These are phyloP conservation scores for Acanthaster planci DNA, from an alignment of 35 echinoderm and acorn worm genomes.

Conservation along the genomic window DNA sequence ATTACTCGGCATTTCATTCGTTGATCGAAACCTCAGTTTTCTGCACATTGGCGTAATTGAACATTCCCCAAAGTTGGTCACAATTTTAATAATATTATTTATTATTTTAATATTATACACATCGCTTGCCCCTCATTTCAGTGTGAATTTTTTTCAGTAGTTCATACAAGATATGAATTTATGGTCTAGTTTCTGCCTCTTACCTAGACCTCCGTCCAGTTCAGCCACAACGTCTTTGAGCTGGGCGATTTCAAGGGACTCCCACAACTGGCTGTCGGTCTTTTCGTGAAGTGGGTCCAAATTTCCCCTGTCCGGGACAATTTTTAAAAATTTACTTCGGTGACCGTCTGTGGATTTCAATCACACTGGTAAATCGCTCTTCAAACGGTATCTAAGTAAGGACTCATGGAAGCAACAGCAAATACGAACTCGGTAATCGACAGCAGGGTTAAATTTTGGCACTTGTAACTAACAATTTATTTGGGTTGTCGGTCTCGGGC, in stretches of 20 bases:
- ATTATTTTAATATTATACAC: no score
- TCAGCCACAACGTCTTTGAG: conserved; percentile 72
- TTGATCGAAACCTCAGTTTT: neutral
- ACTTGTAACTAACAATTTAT: neutral
- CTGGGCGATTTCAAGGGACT: conserved; percentile 79
- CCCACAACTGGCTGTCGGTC: conserved; percentile 66
- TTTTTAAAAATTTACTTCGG: neutral
- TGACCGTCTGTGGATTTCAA: neutral
- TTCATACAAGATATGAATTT: no score
- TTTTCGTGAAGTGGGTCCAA: conserved; percentile 75
- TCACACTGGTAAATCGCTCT: neutral
- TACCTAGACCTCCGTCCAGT: conserved; percentile 68
- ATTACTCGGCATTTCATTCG: neutral
- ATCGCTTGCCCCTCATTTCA: no score
- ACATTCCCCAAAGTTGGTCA: neutral
- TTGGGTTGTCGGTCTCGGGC: neutral
- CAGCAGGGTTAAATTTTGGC: neutral
- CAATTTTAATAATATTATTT: neutral
- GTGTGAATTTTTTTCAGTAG: no score
- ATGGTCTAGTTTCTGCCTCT: neutral
- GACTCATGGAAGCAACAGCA: neutral
- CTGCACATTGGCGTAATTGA: neutral
- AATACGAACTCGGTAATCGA: neutral
- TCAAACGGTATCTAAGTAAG: neutral
- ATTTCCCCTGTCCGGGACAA: conserved; percentile 53